These are phyloP conservation scores for Acrocera orbiculus DNA, from an alignment of 2,888 invertebrate genomes.

Conservation along the genomic window DNA sequence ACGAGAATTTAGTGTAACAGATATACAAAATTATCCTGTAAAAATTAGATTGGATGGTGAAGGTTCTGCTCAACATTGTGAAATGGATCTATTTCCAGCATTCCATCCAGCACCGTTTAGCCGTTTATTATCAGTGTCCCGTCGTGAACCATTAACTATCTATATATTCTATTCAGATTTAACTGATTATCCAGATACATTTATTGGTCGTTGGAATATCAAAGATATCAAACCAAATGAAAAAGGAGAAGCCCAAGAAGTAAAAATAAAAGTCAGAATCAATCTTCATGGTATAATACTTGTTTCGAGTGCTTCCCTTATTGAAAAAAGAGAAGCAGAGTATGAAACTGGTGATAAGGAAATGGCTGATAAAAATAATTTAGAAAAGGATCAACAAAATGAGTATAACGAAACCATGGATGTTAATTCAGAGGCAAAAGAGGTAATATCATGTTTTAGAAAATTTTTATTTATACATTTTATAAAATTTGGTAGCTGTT, in stretches of 20 bases:
- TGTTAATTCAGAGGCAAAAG: conserved; percentile 20
- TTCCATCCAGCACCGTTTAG: conserved; percentile 87
- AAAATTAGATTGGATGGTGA: conserved; percentile 65
- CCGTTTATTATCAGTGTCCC: conserved; percentile 83
- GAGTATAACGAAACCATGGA: conserved; percentile 31
- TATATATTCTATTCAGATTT: conserved; percentile 64
- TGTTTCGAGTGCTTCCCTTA: conserved; percentile 68
- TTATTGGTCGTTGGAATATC: conserved; percentile 69
- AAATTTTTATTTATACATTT: conserved; percentile 1
- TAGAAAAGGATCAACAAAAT: conserved; percentile 14
- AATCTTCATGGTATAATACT: conserved; percentile 86
- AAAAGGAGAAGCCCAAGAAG: conserved; percentile 83
- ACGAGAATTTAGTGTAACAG: conserved; percentile 84
- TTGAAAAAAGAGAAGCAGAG: conserved; percentile 46
- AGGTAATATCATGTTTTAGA: background rate
- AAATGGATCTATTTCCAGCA: conserved; percentile 76
- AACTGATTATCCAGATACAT: conserved; percentile 57
- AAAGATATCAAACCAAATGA: conserved; percentile 70
- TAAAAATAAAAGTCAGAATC: conserved; percentile 89
- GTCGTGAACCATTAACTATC: conserved; percentile 73
- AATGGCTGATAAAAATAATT: background rate
- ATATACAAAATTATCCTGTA: conserved; percentile 81
- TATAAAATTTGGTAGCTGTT: conserved; percentile 4
- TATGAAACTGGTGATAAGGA: conserved; percentile 9
- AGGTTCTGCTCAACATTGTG: conserved; percentile 43